These are phyloP conservation scores for Limanda limanda DNA, from an alignment of 2,113 vertebrate species.

Conservation along the genomic window DNA sequence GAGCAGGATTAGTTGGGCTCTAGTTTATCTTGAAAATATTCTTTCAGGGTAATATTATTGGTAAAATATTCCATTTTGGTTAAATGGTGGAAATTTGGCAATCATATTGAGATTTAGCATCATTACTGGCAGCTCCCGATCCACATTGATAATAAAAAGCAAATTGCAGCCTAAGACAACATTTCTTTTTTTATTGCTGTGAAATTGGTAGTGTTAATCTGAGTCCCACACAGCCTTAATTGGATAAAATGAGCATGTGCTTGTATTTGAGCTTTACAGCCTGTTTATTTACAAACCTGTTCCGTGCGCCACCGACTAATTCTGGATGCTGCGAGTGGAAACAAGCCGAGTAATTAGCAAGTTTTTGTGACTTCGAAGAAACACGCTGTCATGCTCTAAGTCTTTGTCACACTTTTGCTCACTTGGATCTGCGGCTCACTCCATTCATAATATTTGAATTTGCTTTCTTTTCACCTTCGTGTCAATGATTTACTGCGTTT, in stretches of 20 bases:
- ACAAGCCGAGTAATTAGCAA: slow-evolving; percentile 61
- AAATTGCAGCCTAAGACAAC: slow-evolving; percentile 54
- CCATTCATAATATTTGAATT: slow-evolving; percentile 22
- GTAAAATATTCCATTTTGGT: slow-evolving; percentile 29
- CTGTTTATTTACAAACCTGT: slow-evolving; percentile 55
- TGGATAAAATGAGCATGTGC: slow-evolving; percentile 57
- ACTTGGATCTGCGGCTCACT: slow-evolving; percentile 38
- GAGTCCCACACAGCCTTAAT: slow-evolving; percentile 48
- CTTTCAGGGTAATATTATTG: not conserved
- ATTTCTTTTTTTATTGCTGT: slow-evolving; percentile 37
- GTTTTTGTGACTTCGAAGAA: slow-evolving; percentile 50
- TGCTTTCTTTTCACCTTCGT: not conserved
- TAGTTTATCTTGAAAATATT: not conserved
- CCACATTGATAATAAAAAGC: not conserved
- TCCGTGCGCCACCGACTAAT: slow-evolving; percentile 8
- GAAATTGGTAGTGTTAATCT: slow-evolving; percentile 58
- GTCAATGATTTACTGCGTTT: slow-evolving; percentile 12
- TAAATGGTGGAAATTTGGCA: slow-evolving; percentile 18
- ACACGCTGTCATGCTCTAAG: slow-evolving; percentile 42
- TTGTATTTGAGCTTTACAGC: slow-evolving; percentile 52
- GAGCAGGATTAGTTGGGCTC: slow-evolving; percentile 18
- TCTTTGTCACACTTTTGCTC: slow-evolving; percentile 32
- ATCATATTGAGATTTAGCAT: slow-evolving; percentile 37
- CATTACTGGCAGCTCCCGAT: slow-evolving; percentile 18
- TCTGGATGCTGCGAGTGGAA: slow-evolving; percentile 25